Evolutionary conservation across 2,113 vertebrate species (phyloP).

Genomic region (Catharus fuscescens): DNA sequence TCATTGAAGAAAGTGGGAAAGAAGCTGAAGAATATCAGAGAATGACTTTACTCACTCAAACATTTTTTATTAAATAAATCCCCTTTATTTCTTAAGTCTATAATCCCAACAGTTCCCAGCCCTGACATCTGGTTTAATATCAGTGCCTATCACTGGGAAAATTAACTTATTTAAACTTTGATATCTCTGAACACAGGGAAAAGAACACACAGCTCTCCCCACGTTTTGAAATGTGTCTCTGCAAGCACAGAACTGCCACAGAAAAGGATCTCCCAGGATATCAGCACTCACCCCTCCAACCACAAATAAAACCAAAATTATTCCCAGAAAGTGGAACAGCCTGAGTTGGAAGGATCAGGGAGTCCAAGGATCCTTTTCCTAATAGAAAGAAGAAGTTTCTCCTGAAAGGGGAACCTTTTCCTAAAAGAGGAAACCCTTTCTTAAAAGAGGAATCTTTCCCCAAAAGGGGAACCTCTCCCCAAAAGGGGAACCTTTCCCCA

Average conservation of each 20-base stretch:
- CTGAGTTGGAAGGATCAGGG: not conserved
- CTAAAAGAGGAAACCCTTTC: too few relatives aligned
- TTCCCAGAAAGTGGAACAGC: not conserved
- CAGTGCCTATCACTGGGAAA: accelerated
- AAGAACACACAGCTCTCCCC: not conserved
- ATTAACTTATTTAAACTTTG: not conserved
- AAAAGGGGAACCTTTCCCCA: too few relatives aligned
- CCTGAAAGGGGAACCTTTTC: too few relatives aligned
- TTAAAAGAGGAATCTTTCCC: too few relatives aligned
- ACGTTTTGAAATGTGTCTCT: accelerated
- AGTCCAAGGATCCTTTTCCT: not conserved
- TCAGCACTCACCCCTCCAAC: not conserved
- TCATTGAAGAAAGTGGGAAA: not conserved
- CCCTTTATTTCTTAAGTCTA: not conserved
- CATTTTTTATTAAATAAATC: not conserved
- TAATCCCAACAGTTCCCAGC: not conserved
- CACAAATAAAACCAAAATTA: not conserved
- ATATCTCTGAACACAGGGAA: not conserved
- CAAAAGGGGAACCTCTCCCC: too few relatives aligned
- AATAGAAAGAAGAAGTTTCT: too few relatives aligned
- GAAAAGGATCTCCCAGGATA: accelerated
- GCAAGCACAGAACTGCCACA: not conserved
- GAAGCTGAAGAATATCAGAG: not conserved
- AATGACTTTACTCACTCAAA: not conserved
- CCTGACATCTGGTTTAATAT: not conserved